phyloP scores from a whole-genome alignment of 2,888 invertebrate genomes.

The Melanostoma scalare region DNA sequence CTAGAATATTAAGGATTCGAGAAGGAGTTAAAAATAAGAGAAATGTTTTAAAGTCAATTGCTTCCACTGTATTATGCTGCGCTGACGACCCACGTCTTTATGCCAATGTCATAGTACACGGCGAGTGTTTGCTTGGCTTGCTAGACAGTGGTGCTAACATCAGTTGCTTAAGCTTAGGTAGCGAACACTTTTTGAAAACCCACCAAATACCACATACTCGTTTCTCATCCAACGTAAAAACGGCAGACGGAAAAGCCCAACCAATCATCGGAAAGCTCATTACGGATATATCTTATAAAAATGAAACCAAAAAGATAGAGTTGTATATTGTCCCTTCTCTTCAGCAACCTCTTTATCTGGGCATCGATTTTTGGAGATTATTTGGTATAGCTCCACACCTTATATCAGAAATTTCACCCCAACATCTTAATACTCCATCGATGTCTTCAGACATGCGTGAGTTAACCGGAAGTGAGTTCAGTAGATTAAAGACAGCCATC shows the following conservation, averaged over 20 bases:
- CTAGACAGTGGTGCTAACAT: not conserved
- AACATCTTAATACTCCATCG: not conserved
- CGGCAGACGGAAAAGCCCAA: not conserved
- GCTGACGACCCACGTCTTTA: not conserved
- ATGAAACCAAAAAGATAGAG: not conserved
- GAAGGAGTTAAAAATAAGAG: not conserved
- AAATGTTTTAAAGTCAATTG: not conserved
- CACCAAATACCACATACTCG: not conserved
- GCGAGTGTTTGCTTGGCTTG: not conserved
- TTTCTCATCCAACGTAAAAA: not conserved
- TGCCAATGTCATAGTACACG: not conserved
- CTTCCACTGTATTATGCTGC: not conserved
- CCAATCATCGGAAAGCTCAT: not conserved
- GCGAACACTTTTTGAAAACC: not conserved
- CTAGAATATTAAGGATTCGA: not conserved
- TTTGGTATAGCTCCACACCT: slow-evolving; percentile 23
- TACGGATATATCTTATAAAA: not conserved
- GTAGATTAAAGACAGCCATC: slow-evolving; percentile 1
- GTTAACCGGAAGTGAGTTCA: slow-evolving; percentile 4
- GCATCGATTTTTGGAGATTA: slow-evolving; percentile 49
- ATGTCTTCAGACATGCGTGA: slow-evolving; percentile 1
- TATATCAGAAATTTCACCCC: not conserved
- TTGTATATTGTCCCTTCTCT: slow-evolving; percentile 32
- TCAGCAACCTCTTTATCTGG: slow-evolving; percentile 50
- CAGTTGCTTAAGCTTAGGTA: not conserved